phyloP scores from a whole-genome alignment of 1,140 invertebrate genomes.

The Sitophilus oryzae region DNA sequence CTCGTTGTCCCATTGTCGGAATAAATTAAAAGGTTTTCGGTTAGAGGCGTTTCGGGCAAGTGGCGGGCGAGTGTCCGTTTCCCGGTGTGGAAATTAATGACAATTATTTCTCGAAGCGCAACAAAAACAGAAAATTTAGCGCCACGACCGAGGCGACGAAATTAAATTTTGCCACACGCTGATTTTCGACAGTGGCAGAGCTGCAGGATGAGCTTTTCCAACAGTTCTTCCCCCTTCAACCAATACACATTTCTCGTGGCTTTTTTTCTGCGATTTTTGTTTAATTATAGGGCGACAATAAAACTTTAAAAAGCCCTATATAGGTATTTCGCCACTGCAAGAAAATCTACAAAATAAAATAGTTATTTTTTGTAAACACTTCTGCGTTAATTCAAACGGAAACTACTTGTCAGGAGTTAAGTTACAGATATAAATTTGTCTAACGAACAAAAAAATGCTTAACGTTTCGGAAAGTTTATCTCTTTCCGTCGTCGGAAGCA shows the following conservation, averaged over 20 bases:
- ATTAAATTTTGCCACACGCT: constrained; percentile 17
- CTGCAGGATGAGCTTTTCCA: no score
- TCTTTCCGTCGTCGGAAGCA: no score
- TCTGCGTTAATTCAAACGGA: no score
- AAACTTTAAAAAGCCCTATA: no score
- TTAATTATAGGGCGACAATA: background rate
- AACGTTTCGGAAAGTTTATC: no score
- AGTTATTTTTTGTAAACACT: no score
- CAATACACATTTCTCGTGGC: background rate
- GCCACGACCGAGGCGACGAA: constrained; percentile 12
- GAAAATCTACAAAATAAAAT: no score
- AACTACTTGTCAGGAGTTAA: no score
- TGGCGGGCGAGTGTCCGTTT: no score
- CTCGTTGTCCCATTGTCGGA: constrained; percentile 17
- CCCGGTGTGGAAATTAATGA: constrained; percentile 22
- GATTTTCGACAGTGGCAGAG: background rate
- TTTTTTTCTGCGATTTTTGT: background rate
- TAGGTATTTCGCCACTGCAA: no score
- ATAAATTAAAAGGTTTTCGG: constrained; percentile 23
- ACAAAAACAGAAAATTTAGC: constrained; percentile 22
- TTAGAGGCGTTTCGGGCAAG: constrained; percentile 13
- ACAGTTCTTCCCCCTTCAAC: background rate
- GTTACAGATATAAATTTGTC: no score
- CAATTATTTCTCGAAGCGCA: constrained; percentile 20
- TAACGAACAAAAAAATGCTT: no score